Conservation (phyloP, 2,113 vertebrate species). For the Coracopsis vasa region DNA sequence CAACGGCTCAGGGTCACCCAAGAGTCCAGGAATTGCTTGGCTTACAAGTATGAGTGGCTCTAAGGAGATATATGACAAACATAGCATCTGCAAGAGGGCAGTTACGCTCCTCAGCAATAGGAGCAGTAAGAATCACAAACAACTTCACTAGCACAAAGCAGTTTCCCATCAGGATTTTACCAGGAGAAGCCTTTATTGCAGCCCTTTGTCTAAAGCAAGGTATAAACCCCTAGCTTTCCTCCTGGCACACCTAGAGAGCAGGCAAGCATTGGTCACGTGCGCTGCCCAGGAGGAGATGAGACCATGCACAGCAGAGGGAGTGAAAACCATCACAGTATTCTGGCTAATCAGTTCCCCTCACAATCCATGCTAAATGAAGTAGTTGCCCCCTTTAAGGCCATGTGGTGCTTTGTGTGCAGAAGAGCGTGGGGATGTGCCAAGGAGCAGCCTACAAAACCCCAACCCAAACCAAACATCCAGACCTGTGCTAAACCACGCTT, state of each 20-base stretch:
- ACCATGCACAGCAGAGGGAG: not conserved
- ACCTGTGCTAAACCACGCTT: not conserved
- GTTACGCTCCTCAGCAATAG: not conserved
- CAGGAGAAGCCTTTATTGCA: not conserved
- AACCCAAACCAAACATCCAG: not conserved
- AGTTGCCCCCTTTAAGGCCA: not conserved
- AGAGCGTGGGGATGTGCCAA: not conserved
- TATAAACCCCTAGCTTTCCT: not conserved
- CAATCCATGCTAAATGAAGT: not conserved
- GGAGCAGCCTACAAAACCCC: not conserved
- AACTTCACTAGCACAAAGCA: not conserved
- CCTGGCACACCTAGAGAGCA: not conserved
- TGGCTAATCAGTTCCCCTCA: not conserved
- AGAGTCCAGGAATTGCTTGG: slow-evolving; percentile 14
- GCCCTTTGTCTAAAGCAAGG: not conserved
- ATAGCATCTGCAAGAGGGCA: not conserved
- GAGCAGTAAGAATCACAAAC: not conserved
- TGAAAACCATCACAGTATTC: not conserved
- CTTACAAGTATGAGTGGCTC: not conserved
- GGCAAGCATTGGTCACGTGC: not conserved
- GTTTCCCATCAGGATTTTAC: not conserved
- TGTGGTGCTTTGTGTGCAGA: not conserved
- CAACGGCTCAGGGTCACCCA: not conserved
- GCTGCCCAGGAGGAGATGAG: not conserved
- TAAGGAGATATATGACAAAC: not conserved